phyloP scores from a whole-genome alignment of 2,797 vertebrate genomes.

The Rhinophrynus dorsalis region DNA sequence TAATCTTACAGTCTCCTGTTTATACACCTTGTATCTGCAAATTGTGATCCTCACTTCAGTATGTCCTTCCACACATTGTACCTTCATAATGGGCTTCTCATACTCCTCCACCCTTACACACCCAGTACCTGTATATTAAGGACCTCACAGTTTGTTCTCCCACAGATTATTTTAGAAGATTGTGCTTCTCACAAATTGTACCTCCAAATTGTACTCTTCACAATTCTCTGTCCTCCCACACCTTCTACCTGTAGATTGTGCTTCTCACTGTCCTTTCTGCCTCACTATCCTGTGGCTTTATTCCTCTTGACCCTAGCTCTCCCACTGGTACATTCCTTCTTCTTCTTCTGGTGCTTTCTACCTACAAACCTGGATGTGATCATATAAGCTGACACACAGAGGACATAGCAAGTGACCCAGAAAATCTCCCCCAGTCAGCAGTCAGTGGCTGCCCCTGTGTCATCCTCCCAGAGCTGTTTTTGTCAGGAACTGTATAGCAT shows the following conservation, averaged over 20 bases:
- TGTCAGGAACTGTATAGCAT: neutral
- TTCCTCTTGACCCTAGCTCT: neutral
- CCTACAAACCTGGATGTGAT: slow-evolving; percentile 35
- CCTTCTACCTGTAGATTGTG: neutral
- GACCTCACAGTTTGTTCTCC: no score
- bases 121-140: neutral
- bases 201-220: neutral
- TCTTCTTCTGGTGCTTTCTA: slow-evolving; percentile 42
- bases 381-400: slow-evolving; percentile 27
- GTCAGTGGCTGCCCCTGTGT: slow-evolving; percentile 13
- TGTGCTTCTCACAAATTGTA: no score
- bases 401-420: slow-evolving; percentile 36
- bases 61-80: neutral
- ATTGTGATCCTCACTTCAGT: neutral
- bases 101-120: neutral
- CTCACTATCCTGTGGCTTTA: neutral
- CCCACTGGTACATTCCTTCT: neutral
- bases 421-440: slow-evolving; percentile 42
- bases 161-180: no score
- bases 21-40: neutral
- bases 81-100: no score
- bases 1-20: no score
- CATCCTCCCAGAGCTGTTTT: neutral
- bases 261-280: neutral
- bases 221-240: neutral